Conservation (phyloP, 1,140 invertebrate genomes). For the Aphaenogaster floridana region DNA sequence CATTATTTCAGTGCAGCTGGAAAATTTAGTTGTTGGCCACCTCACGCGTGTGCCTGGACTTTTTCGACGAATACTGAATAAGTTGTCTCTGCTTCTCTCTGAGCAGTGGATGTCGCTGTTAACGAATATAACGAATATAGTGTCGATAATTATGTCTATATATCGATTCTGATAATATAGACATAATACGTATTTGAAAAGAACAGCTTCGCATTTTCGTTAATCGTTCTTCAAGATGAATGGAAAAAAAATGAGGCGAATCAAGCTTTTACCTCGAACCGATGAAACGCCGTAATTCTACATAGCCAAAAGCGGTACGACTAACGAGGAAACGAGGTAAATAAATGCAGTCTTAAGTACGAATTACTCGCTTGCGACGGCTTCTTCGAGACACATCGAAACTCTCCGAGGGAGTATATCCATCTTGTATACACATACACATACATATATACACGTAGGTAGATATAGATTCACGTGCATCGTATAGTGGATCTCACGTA, state of each 20-base stretch:
- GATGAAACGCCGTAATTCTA: constrained; percentile 66
- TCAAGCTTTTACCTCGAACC: constrained; percentile 14
- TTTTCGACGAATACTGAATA: neutral
- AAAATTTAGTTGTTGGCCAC: constrained; percentile 13
- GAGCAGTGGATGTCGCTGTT: neutral
- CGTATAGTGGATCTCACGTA: constrained; percentile 61
- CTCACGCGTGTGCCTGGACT: neutral
- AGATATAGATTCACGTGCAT: constrained; percentile 71
- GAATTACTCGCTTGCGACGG: constrained; percentile 79
- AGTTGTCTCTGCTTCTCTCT: neutral
- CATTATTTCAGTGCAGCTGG: neutral
- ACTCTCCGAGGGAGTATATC: constrained; percentile 66
- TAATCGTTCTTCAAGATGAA: constrained; percentile 47
- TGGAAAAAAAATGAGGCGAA: neutral
- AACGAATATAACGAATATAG: constrained; percentile 2
- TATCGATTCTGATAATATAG: constrained; percentile 31
- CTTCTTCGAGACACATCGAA: constrained; percentile 84
- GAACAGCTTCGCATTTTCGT: constrained; percentile 35
- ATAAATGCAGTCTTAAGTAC: constrained; percentile 65
- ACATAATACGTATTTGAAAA: constrained; percentile 28
- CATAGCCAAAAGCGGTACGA: constrained; percentile 63
- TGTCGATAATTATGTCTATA: constrained; percentile 47
- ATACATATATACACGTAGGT: constrained; percentile 38
- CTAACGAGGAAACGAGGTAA: constrained; percentile 55
- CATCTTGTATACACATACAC: constrained; percentile 47